Evolutionary conservation across 2,797 vertebrate species (phyloP).

Genomic region (Petrocephalus sullivani): DNA sequence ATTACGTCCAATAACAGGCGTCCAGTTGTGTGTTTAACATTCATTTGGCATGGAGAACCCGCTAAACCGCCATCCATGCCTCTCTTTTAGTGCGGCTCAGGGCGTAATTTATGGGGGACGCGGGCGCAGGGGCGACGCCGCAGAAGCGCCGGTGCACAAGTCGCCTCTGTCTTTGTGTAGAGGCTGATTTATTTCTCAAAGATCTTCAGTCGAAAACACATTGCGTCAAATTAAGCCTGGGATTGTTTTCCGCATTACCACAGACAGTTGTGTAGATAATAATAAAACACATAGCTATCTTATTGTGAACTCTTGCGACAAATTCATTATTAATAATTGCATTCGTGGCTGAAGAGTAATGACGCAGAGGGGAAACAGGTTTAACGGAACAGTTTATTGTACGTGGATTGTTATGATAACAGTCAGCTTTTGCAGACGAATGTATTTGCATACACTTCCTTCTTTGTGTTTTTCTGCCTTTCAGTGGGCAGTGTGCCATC

Average conservation of each 20-base stretch:
- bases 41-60: constrained; percentile 36
- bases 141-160: constrained; percentile 14
- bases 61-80: constrained; percentile 28
- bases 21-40: constrained; percentile 43
- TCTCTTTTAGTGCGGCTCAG: constrained; percentile 15
- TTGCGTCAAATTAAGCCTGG: neutral
- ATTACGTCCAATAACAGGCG: constrained; percentile 33
- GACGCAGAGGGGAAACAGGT: neutral
- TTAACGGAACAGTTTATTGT: neutral
- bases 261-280: neutral
- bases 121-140: neutral
- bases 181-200: neutral
- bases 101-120: constrained; percentile 33
- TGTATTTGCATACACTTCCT: neutral
- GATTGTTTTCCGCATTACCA: neutral
- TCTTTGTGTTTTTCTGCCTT: constrained; percentile 16
- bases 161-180: constrained; percentile 17
- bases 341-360: neutral
- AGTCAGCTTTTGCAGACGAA: neutral
- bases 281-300: neutral
- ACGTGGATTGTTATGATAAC: neutral
- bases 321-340: neutral
- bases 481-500: constrained; percentile 39
- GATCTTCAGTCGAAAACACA: neutral
- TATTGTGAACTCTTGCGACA: neutral